Evolutionary conservation across 37 sponge, comb jelly and placozoan genomes (phyloP).

Genomic region (Beroe forskalii): DNA sequence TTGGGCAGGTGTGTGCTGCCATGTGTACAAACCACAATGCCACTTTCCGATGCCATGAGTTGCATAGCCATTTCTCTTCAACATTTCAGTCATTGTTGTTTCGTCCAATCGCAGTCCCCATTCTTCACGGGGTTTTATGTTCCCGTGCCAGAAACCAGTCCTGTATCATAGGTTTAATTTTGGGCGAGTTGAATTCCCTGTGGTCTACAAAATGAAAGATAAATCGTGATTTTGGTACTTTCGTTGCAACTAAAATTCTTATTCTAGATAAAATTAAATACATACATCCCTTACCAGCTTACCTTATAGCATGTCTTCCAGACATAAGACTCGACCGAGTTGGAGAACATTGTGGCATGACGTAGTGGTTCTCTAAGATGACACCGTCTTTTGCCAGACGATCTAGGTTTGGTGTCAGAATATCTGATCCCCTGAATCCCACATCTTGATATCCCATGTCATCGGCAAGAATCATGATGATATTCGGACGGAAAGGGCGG

Average conservation of each 20-base stretch:
- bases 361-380: conserved; percentile 59
- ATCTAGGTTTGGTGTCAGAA: conserved; percentile 29
- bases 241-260: neutral
- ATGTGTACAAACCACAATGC: conserved; percentile 17
- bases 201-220: too few relatives aligned
- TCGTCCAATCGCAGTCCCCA: conserved; percentile 37
- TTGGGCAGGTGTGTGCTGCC: neutral
- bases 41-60: conserved; percentile 60
- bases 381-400: conserved; percentile 27
- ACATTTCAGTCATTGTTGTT: conserved; percentile 15
- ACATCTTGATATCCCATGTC: conserved; percentile 59
- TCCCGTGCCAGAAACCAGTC: conserved; percentile 30
- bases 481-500: conserved; percentile 3
- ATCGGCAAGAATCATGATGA: conserved; percentile 28
- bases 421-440: conserved; percentile 29
- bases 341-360: conserved; percentile 53
- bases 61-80: conserved; percentile 16
- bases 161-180: neutral
- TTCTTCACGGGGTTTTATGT: conserved; percentile 16
- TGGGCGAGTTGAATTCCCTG: neutral
- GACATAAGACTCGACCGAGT: conserved; percentile 5
- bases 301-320: conserved; percentile 26
- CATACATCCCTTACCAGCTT: too few relatives aligned
- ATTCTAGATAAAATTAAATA: neutral
- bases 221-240: neutral